Conservation (phyloP, 2,888 invertebrate genomes). For the Ceramica pisi region DNA sequence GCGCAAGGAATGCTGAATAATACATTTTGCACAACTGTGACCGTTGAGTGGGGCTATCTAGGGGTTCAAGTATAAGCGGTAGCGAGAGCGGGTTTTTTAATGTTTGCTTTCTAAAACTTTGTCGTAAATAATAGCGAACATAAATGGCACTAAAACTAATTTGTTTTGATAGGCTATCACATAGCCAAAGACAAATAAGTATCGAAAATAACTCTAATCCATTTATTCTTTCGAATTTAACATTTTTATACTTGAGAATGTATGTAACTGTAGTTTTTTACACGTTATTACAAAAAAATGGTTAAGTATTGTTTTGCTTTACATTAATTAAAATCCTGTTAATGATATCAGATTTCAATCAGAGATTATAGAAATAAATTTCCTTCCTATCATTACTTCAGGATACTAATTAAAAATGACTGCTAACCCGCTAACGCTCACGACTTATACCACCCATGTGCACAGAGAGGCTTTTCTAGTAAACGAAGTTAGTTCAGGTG, state of each 20-base stretch:
- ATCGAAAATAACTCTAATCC: too few relatives aligned
- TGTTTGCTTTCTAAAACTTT: too few relatives aligned
- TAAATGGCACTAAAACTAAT: background rate
- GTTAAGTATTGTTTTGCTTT: background rate
- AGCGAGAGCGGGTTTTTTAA: slow-evolving; percentile 13
- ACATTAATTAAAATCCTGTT: background rate
- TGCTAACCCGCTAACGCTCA: slow-evolving; percentile 49
- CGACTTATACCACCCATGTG: slow-evolving; percentile 58
- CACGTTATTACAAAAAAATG: background rate
- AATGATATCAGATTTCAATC: background rate
- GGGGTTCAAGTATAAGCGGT: slow-evolving; percentile 56
- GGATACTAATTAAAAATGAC: background rate
- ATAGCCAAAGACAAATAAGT: too few relatives aligned
- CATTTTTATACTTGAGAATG: background rate
- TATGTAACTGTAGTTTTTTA: background rate
- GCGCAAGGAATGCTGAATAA: slow-evolving; percentile 77
- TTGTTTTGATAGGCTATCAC: too few relatives aligned
- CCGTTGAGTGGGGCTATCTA: slow-evolving; percentile 72
- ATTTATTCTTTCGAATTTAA: too few relatives aligned
- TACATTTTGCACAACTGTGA: slow-evolving; percentile 78
- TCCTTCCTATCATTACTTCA: background rate
- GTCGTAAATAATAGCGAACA: background rate
- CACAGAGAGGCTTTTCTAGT: slow-evolving; percentile 77
- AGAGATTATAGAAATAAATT: background rate
- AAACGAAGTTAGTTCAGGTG: slow-evolving; percentile 85